Conservation (phyloP, 2,888 invertebrate genomes). For the Copidosoma aretas region DNA sequence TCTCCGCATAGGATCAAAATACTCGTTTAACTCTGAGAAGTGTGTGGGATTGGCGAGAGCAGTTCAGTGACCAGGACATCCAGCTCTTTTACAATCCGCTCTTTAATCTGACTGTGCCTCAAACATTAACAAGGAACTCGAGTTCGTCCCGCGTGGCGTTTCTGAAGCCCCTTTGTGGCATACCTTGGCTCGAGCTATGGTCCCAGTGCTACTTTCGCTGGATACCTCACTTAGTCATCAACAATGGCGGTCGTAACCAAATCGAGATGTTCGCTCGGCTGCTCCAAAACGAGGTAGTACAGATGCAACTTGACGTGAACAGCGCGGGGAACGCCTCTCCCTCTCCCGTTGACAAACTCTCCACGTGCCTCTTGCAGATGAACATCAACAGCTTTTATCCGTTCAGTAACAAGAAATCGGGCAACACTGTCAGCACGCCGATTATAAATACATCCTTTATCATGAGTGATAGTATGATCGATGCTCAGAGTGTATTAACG, state of each 20-base stretch:
- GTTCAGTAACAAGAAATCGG: conserved; percentile 56
- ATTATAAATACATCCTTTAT: conserved; percentile 69
- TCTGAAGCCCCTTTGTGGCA: conserved; percentile 65
- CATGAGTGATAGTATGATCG: conserved; percentile 70
- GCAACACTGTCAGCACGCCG: conserved; percentile 55
- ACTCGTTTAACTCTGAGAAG: conserved; percentile 72
- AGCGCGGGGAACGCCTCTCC: conserved; percentile 40
- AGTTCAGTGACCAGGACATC: conserved; percentile 82
- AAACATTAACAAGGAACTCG: neutral
- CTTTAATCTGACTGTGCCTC: conserved; percentile 62
- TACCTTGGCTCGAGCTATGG: conserved; percentile 78
- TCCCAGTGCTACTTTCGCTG: conserved; percentile 89
- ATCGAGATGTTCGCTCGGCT: conserved; percentile 65
- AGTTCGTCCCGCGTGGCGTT: conserved; percentile 4
- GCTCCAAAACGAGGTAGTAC: conserved; percentile 64
- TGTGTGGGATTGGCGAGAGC: conserved; percentile 91
- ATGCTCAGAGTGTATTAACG: conserved; percentile 75
- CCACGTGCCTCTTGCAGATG: conserved; percentile 54
- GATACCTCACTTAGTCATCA: conserved; percentile 82
- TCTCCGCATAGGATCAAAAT: conserved; percentile 58
- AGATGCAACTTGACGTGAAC: conserved; percentile 57
- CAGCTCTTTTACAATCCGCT: conserved; percentile 86
- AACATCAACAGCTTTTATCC: conserved; percentile 61
- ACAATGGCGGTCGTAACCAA: conserved; percentile 73
- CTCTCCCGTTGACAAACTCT: conserved; percentile 53